phyloP scores from a whole-genome alignment of 2,888 invertebrate genomes.

The Idaea aversata region DNA sequence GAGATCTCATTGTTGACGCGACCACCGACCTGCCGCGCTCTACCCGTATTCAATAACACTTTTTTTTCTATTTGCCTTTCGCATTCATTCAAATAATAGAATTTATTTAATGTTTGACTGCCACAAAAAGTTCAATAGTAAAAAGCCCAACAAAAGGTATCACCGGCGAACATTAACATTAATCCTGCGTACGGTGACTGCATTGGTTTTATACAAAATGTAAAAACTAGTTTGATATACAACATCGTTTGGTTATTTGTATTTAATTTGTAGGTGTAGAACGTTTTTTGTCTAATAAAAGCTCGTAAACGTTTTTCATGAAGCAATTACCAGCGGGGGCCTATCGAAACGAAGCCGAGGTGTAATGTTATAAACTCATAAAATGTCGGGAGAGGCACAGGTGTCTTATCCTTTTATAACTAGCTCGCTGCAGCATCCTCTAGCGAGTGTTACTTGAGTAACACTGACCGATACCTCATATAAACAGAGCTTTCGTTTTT shows the following conservation, averaged over 20 bases:
- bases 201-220: conserved; percentile 17
- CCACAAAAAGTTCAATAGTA: conserved; percentile 27
- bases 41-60: conserved; percentile 48
- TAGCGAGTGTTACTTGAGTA: conserved; percentile 7
- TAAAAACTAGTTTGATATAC: conserved; percentile 19
- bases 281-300: conserved; percentile 56
- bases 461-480: conserved; percentile 24
- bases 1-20: conserved; percentile 54
- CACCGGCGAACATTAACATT: conserved; percentile 12
- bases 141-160: conserved; percentile 8
- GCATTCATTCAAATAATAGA: conserved; percentile 53
- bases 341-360: conserved; percentile 55
- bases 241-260: conserved; percentile 41
- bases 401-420: conserved; percentile 49
- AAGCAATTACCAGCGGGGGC: conserved; percentile 70
- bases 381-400: conserved; percentile 62
- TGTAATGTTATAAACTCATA: conserved; percentile 75
- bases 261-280: conserved; percentile 47
- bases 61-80: conserved; percentile 54
- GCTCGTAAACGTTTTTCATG: conserved; percentile 63
- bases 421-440: conserved; percentile 6
- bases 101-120: conserved; percentile 42
- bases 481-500: neutral
- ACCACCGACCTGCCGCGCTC: conserved; percentile 38
- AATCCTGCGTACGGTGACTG: conserved; percentile 11